Evolutionary conservation across 1,140 invertebrate species (phyloP).

Genomic region (Popillia japonica): DNA sequence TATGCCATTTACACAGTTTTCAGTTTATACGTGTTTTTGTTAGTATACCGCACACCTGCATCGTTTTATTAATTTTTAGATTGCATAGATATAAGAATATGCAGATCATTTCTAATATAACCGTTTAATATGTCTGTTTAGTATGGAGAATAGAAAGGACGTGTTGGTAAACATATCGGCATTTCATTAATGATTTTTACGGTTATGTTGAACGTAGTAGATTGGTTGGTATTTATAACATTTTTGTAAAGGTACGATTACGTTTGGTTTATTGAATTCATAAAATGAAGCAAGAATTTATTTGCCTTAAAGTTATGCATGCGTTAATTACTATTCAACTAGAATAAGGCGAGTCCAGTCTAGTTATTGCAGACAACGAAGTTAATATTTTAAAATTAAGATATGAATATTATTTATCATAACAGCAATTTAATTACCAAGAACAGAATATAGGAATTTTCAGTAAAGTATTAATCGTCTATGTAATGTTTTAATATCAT

Average conservation of each 20-base stretch:
- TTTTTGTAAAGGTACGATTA: neutral
- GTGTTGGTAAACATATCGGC: neutral
- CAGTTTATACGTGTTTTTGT: too few relatives aligned
- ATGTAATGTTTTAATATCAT: too few relatives aligned
- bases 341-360: too few relatives aligned
- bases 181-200: constrained; percentile 13
- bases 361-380: too few relatives aligned
- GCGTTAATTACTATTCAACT: neutral
- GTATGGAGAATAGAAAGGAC: neutral
- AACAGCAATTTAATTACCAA: too few relatives aligned
- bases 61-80: neutral
- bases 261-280: neutral
- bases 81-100: neutral
- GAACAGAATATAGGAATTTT: too few relatives aligned
- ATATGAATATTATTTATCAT: too few relatives aligned
- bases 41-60: neutral
- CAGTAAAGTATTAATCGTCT: too few relatives aligned
- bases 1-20: too few relatives aligned
- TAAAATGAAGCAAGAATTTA: neutral
- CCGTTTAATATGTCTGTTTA: neutral
- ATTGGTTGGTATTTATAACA: neutral
- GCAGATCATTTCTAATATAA: neutral
- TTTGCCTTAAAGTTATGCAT: neutral
- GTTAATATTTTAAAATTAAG: too few relatives aligned
- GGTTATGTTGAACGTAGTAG: neutral